Conservation (phyloP, 2,888 invertebrate genomes). For the Rhopalosiphum nymphaeae region DNA sequence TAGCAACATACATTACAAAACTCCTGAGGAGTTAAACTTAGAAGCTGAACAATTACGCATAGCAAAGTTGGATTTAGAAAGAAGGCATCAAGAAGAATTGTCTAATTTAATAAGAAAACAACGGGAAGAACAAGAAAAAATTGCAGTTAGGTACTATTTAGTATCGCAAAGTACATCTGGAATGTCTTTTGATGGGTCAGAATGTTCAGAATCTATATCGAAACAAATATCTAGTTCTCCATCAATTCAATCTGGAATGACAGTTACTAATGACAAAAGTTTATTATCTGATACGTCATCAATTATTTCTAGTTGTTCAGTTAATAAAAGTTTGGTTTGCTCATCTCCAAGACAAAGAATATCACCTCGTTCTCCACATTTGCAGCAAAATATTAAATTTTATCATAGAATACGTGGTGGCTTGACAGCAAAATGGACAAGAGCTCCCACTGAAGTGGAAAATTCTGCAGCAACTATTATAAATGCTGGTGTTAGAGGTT, state of each 20-base stretch:
- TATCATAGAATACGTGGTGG: conserved; percentile 48
- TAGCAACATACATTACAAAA: conserved; percentile 39
- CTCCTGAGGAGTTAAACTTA: conserved; percentile 46
- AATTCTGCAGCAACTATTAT: conserved; percentile 77
- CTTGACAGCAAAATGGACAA: conserved; percentile 25
- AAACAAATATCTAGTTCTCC: background rate
- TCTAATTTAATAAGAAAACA: conserved; percentile 59
- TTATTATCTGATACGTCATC: conserved; percentile 41
- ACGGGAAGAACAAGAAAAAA: conserved; percentile 54
- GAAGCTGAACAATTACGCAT: conserved; percentile 46
- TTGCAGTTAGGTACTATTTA: conserved; percentile 53
- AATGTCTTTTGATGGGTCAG: conserved; percentile 43
- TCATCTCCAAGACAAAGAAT: conserved; percentile 50
- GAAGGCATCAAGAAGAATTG: conserved; percentile 57
- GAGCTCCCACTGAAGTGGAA: conserved; percentile 68
- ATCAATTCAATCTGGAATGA: conserved; percentile 20
- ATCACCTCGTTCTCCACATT: conserved; percentile 9
- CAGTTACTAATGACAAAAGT: conserved; percentile 50
- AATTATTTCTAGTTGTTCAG: conserved; percentile 58
- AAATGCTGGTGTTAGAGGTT: conserved; percentile 81
- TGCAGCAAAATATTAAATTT: conserved; percentile 46
- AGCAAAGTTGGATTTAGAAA: conserved; percentile 52
- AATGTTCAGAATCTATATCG: conserved; percentile 28
- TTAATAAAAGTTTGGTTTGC: conserved; percentile 29
- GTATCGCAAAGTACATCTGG: conserved; percentile 48